phyloP scores from a whole-genome alignment of 2,888 invertebrate species.

The Loripinus fragilis region DNA sequence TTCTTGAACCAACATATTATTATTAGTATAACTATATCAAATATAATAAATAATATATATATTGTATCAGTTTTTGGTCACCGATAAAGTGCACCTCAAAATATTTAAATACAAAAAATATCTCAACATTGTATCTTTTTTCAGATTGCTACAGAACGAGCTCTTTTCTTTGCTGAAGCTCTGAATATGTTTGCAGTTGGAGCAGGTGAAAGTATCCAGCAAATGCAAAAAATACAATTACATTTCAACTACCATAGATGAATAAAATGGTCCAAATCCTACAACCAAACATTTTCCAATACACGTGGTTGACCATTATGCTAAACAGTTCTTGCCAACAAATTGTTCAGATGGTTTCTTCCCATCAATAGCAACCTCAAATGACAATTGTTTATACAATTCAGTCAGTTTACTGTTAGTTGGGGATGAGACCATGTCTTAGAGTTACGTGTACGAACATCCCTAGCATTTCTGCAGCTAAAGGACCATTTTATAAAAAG shows the following conservation, averaged over 20 bases:
- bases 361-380: constrained; percentile 21
- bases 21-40: too few species aligned
- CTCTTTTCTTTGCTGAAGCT: background rate
- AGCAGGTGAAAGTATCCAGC: background rate
- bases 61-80: too few species aligned
- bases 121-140: background rate
- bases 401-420: constrained; percentile 25
- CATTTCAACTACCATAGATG: background rate
- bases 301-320: constrained; percentile 7
- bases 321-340: constrained; percentile 13
- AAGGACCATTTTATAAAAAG: background rate
- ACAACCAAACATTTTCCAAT: background rate
- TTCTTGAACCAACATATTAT: too few species aligned
- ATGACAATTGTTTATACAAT: constrained; percentile 42
- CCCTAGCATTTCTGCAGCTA: constrained; percentile 20
- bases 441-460: constrained; percentile 33
- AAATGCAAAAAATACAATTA: background rate
- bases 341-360: background rate
- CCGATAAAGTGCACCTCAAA: too few species aligned
- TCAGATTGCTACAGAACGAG: background rate
- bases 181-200: background rate
- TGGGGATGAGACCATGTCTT: constrained; percentile 31
- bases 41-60: too few species aligned
- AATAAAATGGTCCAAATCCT: background rate
- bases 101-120: too few species aligned